phyloP scores from a whole-genome alignment of 2,113 vertebrate species.

The Oostethus manadensis region DNA sequence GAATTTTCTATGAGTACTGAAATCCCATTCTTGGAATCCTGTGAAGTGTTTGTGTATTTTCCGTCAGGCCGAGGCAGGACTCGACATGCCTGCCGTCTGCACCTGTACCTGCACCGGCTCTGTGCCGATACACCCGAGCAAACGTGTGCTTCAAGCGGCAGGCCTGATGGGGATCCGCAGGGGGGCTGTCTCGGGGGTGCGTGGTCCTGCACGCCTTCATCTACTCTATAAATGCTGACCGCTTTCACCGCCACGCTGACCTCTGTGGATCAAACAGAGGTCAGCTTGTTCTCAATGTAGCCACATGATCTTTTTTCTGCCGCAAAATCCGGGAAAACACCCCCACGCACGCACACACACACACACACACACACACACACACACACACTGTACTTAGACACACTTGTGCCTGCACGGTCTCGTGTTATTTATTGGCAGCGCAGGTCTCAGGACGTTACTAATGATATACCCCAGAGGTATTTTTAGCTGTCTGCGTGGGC shows the following conservation, averaged over 20 bases:
- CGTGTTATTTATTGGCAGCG: too few relatives aligned
- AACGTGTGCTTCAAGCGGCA: background rate
- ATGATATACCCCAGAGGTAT: too few relatives aligned
- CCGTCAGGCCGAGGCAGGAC: too few relatives aligned
- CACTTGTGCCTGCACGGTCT: background rate
- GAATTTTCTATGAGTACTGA: too few relatives aligned
- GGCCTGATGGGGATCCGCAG: background rate
- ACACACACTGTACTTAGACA: background rate
- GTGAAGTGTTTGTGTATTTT: too few relatives aligned
- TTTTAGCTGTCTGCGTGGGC: too few relatives aligned
- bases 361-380: background rate
- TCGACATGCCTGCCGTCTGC: background rate
- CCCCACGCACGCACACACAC: background rate
- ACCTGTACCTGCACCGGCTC: background rate
- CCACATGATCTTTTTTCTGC: background rate
- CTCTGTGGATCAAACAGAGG: background rate
- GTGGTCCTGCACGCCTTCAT: background rate
- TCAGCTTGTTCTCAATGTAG: background rate
- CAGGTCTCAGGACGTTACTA: too few relatives aligned
- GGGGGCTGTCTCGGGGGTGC: background rate
- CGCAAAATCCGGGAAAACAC: background rate
- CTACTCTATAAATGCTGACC: background rate
- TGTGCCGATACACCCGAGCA: background rate
- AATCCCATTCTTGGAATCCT: too few relatives aligned
- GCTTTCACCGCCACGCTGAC: background rate